These are phyloP conservation scores for Leucozona laternaria DNA, from an alignment of 2,888 invertebrate species.

Conservation along the genomic window DNA sequence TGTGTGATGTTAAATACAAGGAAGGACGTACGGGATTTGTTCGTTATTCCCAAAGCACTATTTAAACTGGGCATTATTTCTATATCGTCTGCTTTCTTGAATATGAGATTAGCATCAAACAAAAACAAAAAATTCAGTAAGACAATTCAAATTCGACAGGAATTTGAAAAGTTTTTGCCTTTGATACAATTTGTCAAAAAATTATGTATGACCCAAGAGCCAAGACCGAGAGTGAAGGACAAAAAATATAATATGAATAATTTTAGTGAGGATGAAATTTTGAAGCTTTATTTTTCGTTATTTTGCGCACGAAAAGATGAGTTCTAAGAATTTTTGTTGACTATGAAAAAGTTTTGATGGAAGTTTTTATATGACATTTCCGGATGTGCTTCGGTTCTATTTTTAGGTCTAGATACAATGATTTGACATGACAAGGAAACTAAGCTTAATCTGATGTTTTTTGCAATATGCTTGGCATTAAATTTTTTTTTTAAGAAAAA, in stretches of 20 bases:
- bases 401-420: neutral
- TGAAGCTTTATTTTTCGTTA: neutral
- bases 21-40: neutral
- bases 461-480: no score
- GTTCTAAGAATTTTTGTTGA: slow-evolving; percentile 5
- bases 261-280: neutral
- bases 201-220: no score
- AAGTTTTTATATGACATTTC: slow-evolving; percentile 8
- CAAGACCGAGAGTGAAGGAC: neutral
- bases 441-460: neutral
- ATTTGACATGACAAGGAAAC: neutral
- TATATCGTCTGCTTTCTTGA: slow-evolving; percentile 11
- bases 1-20: slow-evolving; percentile 21
- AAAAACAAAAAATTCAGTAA: neutral
- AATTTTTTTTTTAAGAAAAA: no score
- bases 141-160: slow-evolving; percentile 37
- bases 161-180: slow-evolving; percentile 35
- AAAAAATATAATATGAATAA: slow-evolving; percentile 1
- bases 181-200: slow-evolving; percentile 23
- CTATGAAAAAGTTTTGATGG: neutral
- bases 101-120: slow-evolving; percentile 31
- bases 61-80: neutral
- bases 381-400: neutral
- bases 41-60: neutral
- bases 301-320: slow-evolving; percentile 6